Conservation (phyloP, 2,888 invertebrate species). For the Teleogryllus oceanicus region DNA sequence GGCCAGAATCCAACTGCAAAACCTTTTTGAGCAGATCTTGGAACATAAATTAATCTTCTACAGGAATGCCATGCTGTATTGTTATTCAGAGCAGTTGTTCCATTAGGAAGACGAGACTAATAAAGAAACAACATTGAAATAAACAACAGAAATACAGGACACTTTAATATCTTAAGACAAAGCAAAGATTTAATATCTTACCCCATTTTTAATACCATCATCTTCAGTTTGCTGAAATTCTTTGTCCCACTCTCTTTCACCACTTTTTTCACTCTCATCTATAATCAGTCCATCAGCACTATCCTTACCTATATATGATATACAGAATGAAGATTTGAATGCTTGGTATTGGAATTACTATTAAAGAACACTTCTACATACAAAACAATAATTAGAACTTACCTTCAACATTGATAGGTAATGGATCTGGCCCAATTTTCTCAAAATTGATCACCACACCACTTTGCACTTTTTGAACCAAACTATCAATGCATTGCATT, state of each 20-base stretch:
- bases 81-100: conserved; percentile 40
- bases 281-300: not conserved
- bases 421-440: conserved; percentile 87
- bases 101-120: not conserved
- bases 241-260: conserved; percentile 47
- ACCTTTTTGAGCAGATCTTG: conserved; percentile 84
- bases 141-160: conserved; percentile 33
- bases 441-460: conserved; percentile 98
- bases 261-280: conserved; percentile 2
- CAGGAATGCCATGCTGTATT: conserved; percentile 83
- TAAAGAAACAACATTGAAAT: not conserved
- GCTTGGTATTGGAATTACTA: not conserved
- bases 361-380: not conserved
- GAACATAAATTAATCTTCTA: conserved; percentile 85
- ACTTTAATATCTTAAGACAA: conserved; percentile 37
- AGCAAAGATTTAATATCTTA: conserved; percentile 39
- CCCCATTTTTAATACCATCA: conserved; percentile 49
- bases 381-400: not conserved
- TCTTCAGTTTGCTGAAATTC: conserved; percentile 41
- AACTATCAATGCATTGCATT: conserved; percentile 93
- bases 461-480: conserved; percentile 95
- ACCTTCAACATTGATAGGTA: conserved; percentile 51
- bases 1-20: conserved; percentile 97
- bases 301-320: not conserved
- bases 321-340: too few relatives aligned